Percentiles rank a stretch among this genome's conserved stretches.
Evolutionary conservation across 2,113 vertebrate species (phyloP).

Genomic region (Porphyrio hochstetteri): DNA sequence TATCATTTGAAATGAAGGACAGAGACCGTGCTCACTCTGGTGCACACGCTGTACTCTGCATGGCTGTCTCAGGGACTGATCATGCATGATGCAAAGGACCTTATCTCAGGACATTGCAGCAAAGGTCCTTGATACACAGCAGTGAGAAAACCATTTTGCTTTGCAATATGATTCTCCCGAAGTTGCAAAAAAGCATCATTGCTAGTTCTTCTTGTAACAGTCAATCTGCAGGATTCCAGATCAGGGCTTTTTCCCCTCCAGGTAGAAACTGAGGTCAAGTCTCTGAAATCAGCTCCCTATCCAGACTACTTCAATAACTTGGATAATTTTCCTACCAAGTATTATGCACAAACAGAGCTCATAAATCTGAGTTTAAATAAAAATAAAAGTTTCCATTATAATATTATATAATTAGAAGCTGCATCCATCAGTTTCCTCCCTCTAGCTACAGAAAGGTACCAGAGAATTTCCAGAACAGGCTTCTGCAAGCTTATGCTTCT

Average conservation of each 20-base stretch:
- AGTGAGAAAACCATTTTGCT: background rate
- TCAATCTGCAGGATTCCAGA: background rate
- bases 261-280: background rate
- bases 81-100: background rate
- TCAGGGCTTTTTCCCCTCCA: background rate
- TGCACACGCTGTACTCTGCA: background rate
- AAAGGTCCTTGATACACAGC: background rate
- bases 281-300: background rate
- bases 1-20: background rate
- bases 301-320: background rate
- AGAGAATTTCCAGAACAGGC: slow-evolving; percentile 27
- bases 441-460: background rate
- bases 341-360: background rate
- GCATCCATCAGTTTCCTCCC: slow-evolving; percentile 4
- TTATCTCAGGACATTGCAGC: background rate
- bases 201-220: background rate
- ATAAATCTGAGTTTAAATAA: background rate
- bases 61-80: background rate
- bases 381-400: slow-evolving; percentile 20
- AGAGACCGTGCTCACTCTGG: background rate
- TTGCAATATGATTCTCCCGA: background rate
- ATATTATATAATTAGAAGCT: background rate
- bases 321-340: background rate
- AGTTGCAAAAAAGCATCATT: background rate
- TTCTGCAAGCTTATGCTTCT: background rate